phyloP scores from a whole-genome alignment of 2,797 vertebrate genomes.

The Triplophysa yarkandensis region DNA sequence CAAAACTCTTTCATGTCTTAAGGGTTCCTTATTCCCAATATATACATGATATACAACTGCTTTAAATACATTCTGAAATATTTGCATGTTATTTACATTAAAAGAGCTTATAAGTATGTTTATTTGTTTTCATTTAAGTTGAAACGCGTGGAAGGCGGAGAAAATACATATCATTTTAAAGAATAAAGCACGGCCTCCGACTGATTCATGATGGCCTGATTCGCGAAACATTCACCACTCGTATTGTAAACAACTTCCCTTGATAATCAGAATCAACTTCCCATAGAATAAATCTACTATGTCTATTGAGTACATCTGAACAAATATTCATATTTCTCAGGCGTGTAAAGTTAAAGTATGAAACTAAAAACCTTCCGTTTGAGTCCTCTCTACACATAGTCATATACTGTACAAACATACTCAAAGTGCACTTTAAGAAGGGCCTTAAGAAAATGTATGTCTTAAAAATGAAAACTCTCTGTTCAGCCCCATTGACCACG shows the following conservation, averaged over 20 bases:
- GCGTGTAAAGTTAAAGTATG: conserved; percentile 9
- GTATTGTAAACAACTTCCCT: conserved; percentile 45
- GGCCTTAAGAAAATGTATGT: neutral
- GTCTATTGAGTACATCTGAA: conserved; percentile 25
- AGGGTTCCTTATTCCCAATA: conserved; percentile 56
- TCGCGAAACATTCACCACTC: conserved; percentile 14
- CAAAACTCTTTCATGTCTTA: conserved; percentile 20
- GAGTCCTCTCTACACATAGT: neutral
- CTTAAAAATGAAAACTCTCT: neutral
- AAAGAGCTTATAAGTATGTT: conserved; percentile 75
- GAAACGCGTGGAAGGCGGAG: conserved; percentile 1
- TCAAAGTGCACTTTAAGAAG: conserved; percentile 31
- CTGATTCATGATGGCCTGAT: conserved; percentile 17
- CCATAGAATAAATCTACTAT: conserved; percentile 1
- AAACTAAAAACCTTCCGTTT: conserved; percentile 2
- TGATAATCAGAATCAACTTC: conserved; percentile 18
- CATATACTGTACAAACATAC: neutral
- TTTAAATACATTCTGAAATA: conserved; percentile 78
- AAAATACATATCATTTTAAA: neutral
- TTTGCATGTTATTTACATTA: conserved; percentile 80
- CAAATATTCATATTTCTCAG: conserved; percentile 9
- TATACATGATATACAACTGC: conserved; percentile 80
- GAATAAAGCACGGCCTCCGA: neutral
- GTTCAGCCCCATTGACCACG: neutral
- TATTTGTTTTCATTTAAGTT: conserved; percentile 37